Percentiles rank a stretch among this genome's conserved stretches.
Conservation (phyloP, 2,797 vertebrate genomes). For the Hippopotamyrus pictus region DNA sequence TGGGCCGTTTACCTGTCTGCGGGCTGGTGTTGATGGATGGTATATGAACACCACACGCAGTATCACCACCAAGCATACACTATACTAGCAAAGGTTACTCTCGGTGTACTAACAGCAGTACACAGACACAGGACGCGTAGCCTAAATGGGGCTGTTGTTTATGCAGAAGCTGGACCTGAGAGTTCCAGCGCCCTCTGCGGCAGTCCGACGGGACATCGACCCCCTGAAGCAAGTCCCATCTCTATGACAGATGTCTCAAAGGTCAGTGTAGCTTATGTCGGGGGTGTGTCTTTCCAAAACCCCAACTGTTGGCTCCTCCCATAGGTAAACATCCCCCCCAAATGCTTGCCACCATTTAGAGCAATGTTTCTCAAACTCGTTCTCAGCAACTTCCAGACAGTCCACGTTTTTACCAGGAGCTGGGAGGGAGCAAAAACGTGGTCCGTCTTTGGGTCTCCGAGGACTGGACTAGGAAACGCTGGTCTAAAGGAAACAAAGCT, state of each 20-base stretch:
- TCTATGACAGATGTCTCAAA: conserved; percentile 52
- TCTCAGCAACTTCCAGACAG: background rate
- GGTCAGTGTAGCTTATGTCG: conserved; percentile 46
- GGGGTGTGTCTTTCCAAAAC: background rate
- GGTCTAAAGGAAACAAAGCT: conserved; percentile 41
- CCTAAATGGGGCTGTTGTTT: background rate
- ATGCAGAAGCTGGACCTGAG: conserved; percentile 39
- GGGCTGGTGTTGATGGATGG: background rate
- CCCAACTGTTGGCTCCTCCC: background rate
- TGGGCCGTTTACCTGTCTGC: background rate
- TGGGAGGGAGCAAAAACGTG: background rate
- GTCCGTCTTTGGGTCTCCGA: background rate
- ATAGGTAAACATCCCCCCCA: background rate
- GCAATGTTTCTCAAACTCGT: background rate
- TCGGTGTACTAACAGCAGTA: background rate
- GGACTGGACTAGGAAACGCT: background rate
- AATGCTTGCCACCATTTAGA: background rate
- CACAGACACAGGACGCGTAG: background rate
- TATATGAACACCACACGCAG: background rate
- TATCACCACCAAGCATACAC: background rate
- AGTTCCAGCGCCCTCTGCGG: conserved; percentile 37
- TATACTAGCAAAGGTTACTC: background rate
- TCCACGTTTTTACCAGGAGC: background rate
- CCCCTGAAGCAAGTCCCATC: conserved; percentile 35
- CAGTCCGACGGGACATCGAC: conserved; percentile 44